Conservation (phyloP, 2,888 invertebrate genomes). For the Cephus sareptanus region DNA sequence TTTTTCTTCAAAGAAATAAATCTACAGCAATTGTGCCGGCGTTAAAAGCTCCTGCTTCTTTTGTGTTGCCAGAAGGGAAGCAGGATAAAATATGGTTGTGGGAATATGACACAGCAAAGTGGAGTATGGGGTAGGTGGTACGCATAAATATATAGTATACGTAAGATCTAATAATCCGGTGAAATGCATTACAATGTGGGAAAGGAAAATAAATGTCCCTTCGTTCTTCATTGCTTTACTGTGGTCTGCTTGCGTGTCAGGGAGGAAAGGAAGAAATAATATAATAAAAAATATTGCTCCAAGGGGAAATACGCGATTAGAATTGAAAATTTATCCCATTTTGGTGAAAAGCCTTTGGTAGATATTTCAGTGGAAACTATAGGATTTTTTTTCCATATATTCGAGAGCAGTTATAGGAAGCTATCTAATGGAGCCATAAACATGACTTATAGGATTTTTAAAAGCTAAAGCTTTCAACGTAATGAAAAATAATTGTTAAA, state of each 20-base stretch:
- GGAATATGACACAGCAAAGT: slow-evolving; percentile 5
- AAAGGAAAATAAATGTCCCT: slow-evolving; percentile 5
- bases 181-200: slow-evolving; percentile 5
- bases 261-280: neutral
- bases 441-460: neutral
- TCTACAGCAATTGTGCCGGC: slow-evolving; percentile 1
- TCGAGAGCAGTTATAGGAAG: neutral
- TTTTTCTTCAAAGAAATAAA: neutral
- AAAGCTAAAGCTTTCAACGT: neutral
- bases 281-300: neutral
- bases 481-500: neutral
- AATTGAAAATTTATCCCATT: slow-evolving; percentile 7
- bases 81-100: slow-evolving; percentile 1
- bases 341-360: neutral
- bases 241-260: neutral
- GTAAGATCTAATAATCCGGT: slow-evolving; percentile 10
- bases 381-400: neutral
- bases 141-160: slow-evolving; percentile 10
- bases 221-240: neutral
- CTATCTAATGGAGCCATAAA: neutral
- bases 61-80: neutral
- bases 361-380: neutral
- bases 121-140: slow-evolving; percentile 1
- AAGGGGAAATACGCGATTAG: slow-evolving; percentile 1
- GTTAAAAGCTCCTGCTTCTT: slow-evolving; percentile 5